These are phyloP conservation scores for Ephydatia muelleri DNA, from an alignment of 37 sponge, comb jelly and placozoan genomes.

Conservation along the genomic window DNA sequence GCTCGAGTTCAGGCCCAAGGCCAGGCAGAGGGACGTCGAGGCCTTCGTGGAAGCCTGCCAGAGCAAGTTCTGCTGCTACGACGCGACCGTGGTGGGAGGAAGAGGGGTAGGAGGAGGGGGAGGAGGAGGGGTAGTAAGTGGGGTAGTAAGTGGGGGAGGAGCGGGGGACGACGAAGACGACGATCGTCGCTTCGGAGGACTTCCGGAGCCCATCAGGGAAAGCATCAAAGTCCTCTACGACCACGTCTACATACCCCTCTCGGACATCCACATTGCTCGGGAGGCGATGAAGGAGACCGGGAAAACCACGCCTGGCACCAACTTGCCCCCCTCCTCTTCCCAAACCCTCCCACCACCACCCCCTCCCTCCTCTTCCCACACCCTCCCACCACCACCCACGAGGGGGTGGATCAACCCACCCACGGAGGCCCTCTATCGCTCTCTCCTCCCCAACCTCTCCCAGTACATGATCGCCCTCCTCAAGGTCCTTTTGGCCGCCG, in stretches of 20 bases:
- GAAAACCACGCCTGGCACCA: not conserved
- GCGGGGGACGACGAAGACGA: not conserved
- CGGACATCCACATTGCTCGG: slow-evolving; percentile 73
- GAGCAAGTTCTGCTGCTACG: slow-evolving; percentile 77
- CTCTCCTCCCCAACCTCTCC: slow-evolving; percentile 87
- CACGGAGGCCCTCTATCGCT: slow-evolving; percentile 76
- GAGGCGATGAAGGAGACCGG: slow-evolving; percentile 56
- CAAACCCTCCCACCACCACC: not conserved
- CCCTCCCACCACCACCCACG: slow-evolving; percentile 25
- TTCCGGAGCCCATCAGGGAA: slow-evolving; percentile 83
- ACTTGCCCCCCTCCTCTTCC: not conserved
- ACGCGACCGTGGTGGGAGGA: slow-evolving; percentile 4
- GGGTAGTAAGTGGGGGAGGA: not conserved
- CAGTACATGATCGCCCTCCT: slow-evolving; percentile 97
- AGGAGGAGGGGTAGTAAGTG: not conserved
- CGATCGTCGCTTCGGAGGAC: slow-evolving; percentile 8
- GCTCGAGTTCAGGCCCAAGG: slow-evolving; percentile 73
- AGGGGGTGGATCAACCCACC: slow-evolving; percentile 41
- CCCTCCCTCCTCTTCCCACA: not conserved
- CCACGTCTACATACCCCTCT: slow-evolving; percentile 82
- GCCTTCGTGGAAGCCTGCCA: slow-evolving; percentile 65
- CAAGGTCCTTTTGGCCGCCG: slow-evolving; percentile 91
- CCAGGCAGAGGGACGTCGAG: slow-evolving; percentile 72
- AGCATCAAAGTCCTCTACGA: slow-evolving; percentile 72
- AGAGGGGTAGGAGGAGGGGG: not conserved